These are phyloP conservation scores for Lepetodrilus schrolli DNA, from an alignment of 2,888 invertebrate genomes.

Conservation along the genomic window DNA sequence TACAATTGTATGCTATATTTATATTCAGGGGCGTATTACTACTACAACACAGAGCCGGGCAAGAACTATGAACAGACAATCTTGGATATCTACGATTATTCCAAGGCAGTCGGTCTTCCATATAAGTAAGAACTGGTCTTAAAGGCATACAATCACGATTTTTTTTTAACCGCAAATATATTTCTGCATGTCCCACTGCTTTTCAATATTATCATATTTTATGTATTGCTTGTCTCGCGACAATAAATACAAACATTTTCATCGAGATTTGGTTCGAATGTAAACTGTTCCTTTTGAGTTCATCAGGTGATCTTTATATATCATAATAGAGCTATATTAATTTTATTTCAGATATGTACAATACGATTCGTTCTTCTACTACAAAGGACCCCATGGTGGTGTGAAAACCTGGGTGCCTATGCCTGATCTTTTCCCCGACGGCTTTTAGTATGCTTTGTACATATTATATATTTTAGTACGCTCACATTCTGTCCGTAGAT, in stretches of 20 bases:
- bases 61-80: constrained; percentile 64
- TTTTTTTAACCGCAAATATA: background rate
- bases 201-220: background rate
- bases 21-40: constrained; percentile 69
- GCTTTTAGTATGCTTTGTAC: constrained; percentile 51
- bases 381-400: constrained; percentile 44
- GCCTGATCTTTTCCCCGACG: constrained; percentile 53
- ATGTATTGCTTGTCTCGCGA: background rate
- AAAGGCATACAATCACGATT: background rate
- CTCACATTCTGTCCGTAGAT: no score
- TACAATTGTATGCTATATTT: background rate
- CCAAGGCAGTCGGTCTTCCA: constrained; percentile 49
- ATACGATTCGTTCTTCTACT: constrained; percentile 60
- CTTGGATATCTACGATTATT: constrained; percentile 53
- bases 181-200: background rate
- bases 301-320: no score
- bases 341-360: constrained; percentile 50
- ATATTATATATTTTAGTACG: no score
- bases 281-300: no score
- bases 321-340: no score
- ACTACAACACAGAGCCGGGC: constrained; percentile 61
- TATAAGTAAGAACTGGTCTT: constrained; percentile 51
- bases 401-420: constrained; percentile 52
- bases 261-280: no score
- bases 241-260: no score